Evolutionary conservation across 2,888 invertebrate genomes (phyloP), one percentile per base, ranked within the genome.

Genomic region (Macropis europaea): DNA sequence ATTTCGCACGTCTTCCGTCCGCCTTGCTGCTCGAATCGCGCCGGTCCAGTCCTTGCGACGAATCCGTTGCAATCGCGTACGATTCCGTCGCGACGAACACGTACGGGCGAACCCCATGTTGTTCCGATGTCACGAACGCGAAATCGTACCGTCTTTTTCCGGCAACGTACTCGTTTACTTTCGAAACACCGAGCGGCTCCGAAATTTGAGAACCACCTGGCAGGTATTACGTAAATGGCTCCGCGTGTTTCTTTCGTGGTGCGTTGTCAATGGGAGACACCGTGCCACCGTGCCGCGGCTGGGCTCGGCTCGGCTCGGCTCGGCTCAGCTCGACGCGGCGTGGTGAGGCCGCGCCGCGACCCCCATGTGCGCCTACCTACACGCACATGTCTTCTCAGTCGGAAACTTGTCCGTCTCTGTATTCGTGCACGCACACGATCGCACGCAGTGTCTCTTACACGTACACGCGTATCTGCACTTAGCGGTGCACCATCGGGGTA

Each of bases 181-280:
- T 7, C 13, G 13, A 15, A 40, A 0, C 15, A 2, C 15, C 7
- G 2, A 36, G 6, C 17, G n/a, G 26, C 15, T 34, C 22, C 11
- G 22, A 32, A n/a, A 70, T 77, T 81, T 79, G 75, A 81, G 74
- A 80, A 78, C 73, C 82, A 50, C 53, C 67, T 61, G 72, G 69
- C 83, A 82, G 81, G 79, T 83, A 84, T 84, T 79, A 67, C 82
- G 73, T 83, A 84, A 82, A 79, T 79, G 76, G 64, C 74, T 73
- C 64, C 62, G 69, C 47, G 62, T 45, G 61, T 56, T 53, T 57
- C 40, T 57, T 42, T 22, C 48, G 36, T 26, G 32, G 38, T 15
- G 32, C 47, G 48, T 54, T 60, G 54, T 68, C 73, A 59, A 76
- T 76, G 62, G 75, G 45, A 71, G 61, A 36, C 52, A 43, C 42